Conservation (phyloP, 2,113 vertebrate genomes). For the Colaptes auratus region DNA sequence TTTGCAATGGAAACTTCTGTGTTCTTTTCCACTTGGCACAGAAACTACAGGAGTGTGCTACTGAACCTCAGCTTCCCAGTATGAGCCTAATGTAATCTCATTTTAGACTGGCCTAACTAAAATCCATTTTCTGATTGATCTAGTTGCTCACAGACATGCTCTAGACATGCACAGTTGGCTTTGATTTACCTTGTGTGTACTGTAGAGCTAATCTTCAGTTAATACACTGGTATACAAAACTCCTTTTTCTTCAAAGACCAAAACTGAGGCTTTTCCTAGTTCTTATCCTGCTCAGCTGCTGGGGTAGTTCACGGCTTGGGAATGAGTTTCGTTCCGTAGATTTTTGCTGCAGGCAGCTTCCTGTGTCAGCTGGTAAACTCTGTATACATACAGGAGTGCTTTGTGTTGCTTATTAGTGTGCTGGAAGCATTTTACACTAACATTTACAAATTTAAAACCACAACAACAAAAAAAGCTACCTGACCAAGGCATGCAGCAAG, state of each 20-base stretch:
- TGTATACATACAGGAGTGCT: not conserved
- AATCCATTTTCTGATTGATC: constrained; percentile 2
- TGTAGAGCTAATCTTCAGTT: not conserved
- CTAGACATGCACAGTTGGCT: not conserved
- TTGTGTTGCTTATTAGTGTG: not conserved
- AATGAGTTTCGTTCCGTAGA: constrained; percentile 1
- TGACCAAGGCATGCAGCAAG: not conserved
- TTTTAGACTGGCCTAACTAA: constrained; percentile 13
- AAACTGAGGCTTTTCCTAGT: not conserved
- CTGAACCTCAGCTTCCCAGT: not conserved
- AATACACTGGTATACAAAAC: not conserved
- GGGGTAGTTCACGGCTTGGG: not conserved
- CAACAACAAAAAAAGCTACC: not conserved
- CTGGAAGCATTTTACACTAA: not conserved
- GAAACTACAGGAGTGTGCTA: not conserved
- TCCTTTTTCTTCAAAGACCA: not conserved
- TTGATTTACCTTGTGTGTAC: not conserved
- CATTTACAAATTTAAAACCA: no score
- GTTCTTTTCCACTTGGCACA: not conserved
- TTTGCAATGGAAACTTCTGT: not conserved
- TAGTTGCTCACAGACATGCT: not conserved
- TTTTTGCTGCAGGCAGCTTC: not conserved
- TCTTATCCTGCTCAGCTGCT: not conserved
- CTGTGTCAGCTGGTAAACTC: not conserved
- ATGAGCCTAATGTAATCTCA: not conserved